Conservation (phyloP, 1,140 invertebrate genomes). For the Vanessa atalanta region DNA sequence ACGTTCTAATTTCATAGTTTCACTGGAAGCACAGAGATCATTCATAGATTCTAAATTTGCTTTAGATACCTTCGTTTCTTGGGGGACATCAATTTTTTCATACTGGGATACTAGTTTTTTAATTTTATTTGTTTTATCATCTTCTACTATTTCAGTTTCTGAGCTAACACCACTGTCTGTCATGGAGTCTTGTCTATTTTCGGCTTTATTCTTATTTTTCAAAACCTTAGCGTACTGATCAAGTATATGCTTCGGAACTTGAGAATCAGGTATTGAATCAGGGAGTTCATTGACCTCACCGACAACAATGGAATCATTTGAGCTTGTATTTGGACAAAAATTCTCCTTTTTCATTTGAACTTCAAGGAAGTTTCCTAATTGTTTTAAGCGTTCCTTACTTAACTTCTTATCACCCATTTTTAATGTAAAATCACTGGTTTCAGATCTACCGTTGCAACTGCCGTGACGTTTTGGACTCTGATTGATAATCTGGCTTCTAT, state of each 20-base stretch:
- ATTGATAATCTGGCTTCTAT: slow-evolving; percentile 76
- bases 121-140: slow-evolving; percentile 57
- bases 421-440: slow-evolving; percentile 65
- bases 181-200: slow-evolving; percentile 72
- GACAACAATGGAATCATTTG: slow-evolving; percentile 37
- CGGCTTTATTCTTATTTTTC: slow-evolving; percentile 64
- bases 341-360: slow-evolving; percentile 76
- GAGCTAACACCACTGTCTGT: slow-evolving; percentile 78
- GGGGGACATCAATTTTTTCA: slow-evolving; percentile 47
- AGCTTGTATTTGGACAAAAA: slow-evolving; percentile 44
- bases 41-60: slow-evolving; percentile 58
- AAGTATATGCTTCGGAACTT: slow-evolving; percentile 74
- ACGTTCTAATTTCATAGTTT: slow-evolving; percentile 67
- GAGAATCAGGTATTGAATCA: slow-evolving; percentile 63
- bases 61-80: slow-evolving; percentile 35
- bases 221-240: slow-evolving; percentile 79
- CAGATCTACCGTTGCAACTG: slow-evolving; percentile 73
- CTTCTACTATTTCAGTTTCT: slow-evolving; percentile 74
- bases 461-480: slow-evolving; percentile 69
- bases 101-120: slow-evolving; percentile 60
- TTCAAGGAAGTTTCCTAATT: slow-evolving; percentile 65
- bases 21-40: slow-evolving; percentile 64
- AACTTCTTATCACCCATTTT: slow-evolving; percentile 68
- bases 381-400: slow-evolving; percentile 70
- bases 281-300: slow-evolving; percentile 38